A percentile compares a stretch with the other conserved stretches of the same genome.
These are phyloP conservation scores for Calameuta filiformis DNA, from an alignment of 2,888 invertebrate genomes.

Conservation along the genomic window DNA sequence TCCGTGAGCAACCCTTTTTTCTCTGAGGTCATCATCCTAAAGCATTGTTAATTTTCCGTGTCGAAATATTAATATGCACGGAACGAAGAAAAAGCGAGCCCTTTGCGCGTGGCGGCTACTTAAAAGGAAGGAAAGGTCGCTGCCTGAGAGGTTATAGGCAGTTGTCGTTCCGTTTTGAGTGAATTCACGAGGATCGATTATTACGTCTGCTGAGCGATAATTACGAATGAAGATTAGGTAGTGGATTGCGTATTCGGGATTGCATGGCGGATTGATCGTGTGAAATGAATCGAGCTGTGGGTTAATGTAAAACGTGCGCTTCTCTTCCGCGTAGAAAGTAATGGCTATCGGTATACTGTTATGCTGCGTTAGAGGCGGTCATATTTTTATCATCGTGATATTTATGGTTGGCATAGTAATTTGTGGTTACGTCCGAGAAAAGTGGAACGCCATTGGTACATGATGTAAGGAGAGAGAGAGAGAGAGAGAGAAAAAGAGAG, in stretches of 20 bases:
- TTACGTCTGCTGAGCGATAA: not conserved
- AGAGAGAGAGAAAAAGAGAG: no score
- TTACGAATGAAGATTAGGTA: not conserved
- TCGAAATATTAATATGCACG: not conserved
- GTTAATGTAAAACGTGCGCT: not conserved
- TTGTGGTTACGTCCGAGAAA: not conserved
- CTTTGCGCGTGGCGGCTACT: not conserved
- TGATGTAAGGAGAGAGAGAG: not conserved
- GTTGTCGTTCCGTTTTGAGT: not conserved
- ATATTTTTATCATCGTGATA: not conserved
- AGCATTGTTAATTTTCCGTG: not conserved
- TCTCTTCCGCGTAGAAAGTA: conserved; percentile 52
- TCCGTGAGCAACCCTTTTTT: not conserved
- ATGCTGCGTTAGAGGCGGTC: not conserved
- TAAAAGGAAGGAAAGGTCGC: not conserved
- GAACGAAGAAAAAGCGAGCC: not conserved
- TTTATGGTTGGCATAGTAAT: not conserved
- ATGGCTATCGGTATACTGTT: conserved; percentile 18
- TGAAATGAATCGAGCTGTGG: not conserved
- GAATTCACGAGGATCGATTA: not conserved
- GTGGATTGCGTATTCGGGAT: not conserved
- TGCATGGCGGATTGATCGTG: not conserved
- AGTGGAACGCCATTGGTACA: not conserved
- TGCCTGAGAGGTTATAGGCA: not conserved
- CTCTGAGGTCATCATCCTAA: not conserved